A percentile compares a stretch with the other conserved stretches of the same genome.
These are phyloP conservation scores for Acromyrmex echinatior DNA, from an alignment of 1,140 invertebrate species.

Conservation along the genomic window DNA sequence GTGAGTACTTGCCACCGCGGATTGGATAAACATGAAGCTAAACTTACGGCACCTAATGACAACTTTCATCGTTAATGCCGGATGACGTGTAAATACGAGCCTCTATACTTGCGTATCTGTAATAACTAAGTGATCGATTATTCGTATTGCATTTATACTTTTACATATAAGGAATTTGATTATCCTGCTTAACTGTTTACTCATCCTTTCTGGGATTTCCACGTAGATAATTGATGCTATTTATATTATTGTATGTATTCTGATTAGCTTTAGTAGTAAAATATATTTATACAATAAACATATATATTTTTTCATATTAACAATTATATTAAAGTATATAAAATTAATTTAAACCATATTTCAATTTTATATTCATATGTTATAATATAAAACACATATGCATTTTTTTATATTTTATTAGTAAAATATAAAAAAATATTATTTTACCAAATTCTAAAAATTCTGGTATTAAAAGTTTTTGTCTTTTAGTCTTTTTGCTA, in stretches of 20 bases:
- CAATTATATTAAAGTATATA: neutral
- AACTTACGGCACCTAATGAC: slow-evolving; percentile 50
- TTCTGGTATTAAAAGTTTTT: neutral
- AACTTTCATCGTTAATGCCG: slow-evolving; percentile 70
- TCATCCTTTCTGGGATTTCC: slow-evolving; percentile 54
- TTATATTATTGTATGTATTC: slow-evolving; percentile 33
- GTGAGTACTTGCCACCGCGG: slow-evolving; percentile 82
- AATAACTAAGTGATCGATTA: slow-evolving; percentile 73
- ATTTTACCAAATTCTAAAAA: neutral
- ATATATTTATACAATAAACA: slow-evolving; percentile 19
- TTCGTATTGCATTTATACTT: slow-evolving; percentile 65
- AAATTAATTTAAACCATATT: neutral
- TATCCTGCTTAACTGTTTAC: slow-evolving; percentile 31
- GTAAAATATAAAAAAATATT: neutral
- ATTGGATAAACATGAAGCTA: slow-evolving; percentile 75
- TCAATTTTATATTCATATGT: neutral
- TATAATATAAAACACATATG: neutral
- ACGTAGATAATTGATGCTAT: slow-evolving; percentile 35
- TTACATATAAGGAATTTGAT: slow-evolving; percentile 66
- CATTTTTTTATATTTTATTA: slow-evolving; percentile 10
- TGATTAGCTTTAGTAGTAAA: neutral
- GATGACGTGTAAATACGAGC: slow-evolving; percentile 82
- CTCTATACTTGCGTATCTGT: slow-evolving; percentile 75
- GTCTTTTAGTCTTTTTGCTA: neutral
- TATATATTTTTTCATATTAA: neutral